Evolutionary conservation across 1,140 invertebrate species (phyloP), one percentile per base, ranked within the genome.

Genomic region (Orchestia grillus): DNA sequence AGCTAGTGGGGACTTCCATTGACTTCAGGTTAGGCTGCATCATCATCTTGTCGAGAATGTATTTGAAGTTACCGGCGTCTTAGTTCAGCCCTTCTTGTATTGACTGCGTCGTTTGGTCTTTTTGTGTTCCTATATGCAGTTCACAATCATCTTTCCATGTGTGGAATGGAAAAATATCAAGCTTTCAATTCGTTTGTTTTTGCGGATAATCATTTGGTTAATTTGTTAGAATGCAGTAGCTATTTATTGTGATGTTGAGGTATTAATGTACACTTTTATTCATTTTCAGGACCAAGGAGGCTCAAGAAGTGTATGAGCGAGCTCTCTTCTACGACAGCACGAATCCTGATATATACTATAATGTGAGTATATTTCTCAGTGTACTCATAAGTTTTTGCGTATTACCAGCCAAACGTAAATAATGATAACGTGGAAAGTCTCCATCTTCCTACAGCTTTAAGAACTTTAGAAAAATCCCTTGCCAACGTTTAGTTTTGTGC

Each of bases 331-430:
- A 99, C 97, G 99, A 99, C 97, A 99, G 98, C 97, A 98, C 98
- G 97, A 99, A 99, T 98, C 99, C 99, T 3, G 99, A 99, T 97
- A 99, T 99, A 97, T 99, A 99, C 97, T 99, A 99, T 97, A 99
- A 99, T 97, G 98, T 99, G 97, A 98, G 98, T 98, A 96, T 87
- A 40, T 90, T 44, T 90, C 36, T 90, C 36, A 36, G 62, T 15
- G 11, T 77, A 36, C 28, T 3, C 62, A 77, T 36, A 19, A 3
- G 11, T 77, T 23, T 28, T 77, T 15, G 28, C 15, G 62, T 8
- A 53, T 53, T 36, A 77, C 62, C 11, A 77, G 28, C 28, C 11
- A 36, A 77, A 23, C 28, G 11, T 77, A 77, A 36, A 77, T 77
- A 15, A 28, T 77, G 28, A 1, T 15, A 77, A 1, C 11, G 1